Evolutionary conservation across 2,797 vertebrate genomes (phyloP), one percentile per base, ranked within the genome.

Genomic region (Phrynocephalus vlangalii): DNA sequence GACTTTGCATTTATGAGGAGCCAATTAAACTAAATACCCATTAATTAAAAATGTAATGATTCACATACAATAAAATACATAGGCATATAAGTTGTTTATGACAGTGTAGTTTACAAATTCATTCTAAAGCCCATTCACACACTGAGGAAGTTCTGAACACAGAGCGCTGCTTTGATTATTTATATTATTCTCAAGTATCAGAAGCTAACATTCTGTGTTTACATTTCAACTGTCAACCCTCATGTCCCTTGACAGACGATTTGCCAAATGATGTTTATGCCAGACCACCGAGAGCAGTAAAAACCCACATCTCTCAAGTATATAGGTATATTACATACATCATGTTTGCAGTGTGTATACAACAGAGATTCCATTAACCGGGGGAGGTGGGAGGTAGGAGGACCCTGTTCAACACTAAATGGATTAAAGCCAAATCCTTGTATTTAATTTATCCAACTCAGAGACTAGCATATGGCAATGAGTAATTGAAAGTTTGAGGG

Each of bases 261-360:
- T 91, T 93, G 94, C 94, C 77, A 84, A 88, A 84, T 87, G 92
- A n/a, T 88, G 63, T 94, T 96, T 95, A 93, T 67, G 89, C 6
- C 38, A 83, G 87, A 38, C 70, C 48, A n/a, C 83, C 91, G 89
- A 93, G 92, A 91, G 89, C 26, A 91, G 91, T 76, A 91, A 94
- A 93, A 88, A 76, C 60, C 92, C 38, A 82, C 88, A 87, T 87
- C 83, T 86, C 94, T 88, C 81, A 90, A 89, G 84, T 1, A 5
- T 60, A 50, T 72, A 86, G 91, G 83, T 66, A 90, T 68, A 92
- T n/a, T 75, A 91, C 83, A 86, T 83, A 63, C 0, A 1, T 72
- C 79, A 72, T n/a, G 5, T 83, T 91, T 86, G 79, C 28, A 91
- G 87, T 83, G 87, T 90, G 91, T 86, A 89, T 89, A 76, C 38